These are phyloP conservation scores for Scleropages formosus DNA, from an alignment of 2,797 vertebrate genomes.

Conservation along the genomic window DNA sequence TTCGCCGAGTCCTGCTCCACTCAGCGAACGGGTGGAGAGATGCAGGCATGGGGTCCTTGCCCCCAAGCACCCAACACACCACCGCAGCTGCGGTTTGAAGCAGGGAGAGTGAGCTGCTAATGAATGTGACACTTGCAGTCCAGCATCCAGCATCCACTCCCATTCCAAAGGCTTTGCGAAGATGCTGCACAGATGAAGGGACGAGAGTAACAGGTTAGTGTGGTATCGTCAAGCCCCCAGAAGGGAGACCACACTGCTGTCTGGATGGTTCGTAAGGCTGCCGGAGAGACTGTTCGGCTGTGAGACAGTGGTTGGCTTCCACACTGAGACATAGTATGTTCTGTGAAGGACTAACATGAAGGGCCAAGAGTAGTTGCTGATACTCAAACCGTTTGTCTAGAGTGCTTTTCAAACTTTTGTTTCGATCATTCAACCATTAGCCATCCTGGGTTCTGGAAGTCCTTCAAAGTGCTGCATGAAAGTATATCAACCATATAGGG, in stretches of 20 bases:
- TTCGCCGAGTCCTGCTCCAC: not conserved
- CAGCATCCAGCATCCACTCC: slow-evolving; percentile 46
- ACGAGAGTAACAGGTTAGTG: slow-evolving; percentile 54
- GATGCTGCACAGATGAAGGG: slow-evolving; percentile 51
- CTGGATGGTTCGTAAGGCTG: slow-evolving; percentile 34
- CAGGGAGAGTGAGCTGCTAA: slow-evolving; percentile 70
- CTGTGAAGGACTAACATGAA: not conserved
- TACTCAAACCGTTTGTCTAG: not conserved
- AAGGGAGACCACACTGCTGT: slow-evolving; percentile 52
- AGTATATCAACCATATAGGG: no score
- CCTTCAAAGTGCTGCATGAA: no score
- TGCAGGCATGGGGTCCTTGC: not conserved
- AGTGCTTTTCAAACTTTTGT: not conserved
- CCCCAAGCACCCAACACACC: not conserved
- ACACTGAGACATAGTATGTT: not conserved
- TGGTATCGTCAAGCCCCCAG: slow-evolving; percentile 61
- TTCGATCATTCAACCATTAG: not conserved
- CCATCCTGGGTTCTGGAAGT: not conserved
- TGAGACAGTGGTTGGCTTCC: not conserved
- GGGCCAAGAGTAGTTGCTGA: no score
- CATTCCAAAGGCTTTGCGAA: slow-evolving; percentile 29
- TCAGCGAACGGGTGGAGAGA: not conserved
- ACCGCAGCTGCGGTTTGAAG: slow-evolving; percentile 7
- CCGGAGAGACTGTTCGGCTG: slow-evolving; percentile 32
- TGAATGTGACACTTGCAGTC: slow-evolving; percentile 62